Evolutionary conservation across 2,797 vertebrate species (phyloP).

Genomic region (Neosilurus hyrtlii): DNA sequence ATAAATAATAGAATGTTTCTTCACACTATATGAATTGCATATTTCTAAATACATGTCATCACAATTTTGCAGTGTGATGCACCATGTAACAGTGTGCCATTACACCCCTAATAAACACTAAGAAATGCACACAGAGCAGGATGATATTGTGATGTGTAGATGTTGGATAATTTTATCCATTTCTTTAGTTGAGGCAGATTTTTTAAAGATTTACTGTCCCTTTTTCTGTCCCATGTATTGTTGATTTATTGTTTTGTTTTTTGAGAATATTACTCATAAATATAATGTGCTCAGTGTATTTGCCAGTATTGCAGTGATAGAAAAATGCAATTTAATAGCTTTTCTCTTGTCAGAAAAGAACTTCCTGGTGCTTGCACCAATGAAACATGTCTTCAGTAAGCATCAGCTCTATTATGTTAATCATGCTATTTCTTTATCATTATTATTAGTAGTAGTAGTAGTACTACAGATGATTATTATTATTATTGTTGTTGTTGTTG

Average conservation of each 20-base stretch:
- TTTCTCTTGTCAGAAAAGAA: neutral
- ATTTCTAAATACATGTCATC: neutral
- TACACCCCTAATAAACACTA: neutral
- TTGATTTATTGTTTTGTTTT: neutral
- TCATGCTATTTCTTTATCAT: neutral
- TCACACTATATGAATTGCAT: neutral
- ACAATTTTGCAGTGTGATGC: neutral
- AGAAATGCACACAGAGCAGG: neutral
- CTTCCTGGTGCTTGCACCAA: neutral
- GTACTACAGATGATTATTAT: no score
- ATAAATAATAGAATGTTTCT: neutral
- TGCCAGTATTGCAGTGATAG: conserved; percentile 10
- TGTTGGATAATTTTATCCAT: neutral
- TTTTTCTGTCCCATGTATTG: neutral
- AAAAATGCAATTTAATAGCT: no score
- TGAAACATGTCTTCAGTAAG: neutral
- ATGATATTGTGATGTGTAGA: neutral
- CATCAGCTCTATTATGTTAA: conserved; percentile 3
- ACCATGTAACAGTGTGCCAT: neutral
- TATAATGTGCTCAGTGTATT: neutral
- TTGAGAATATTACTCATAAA: neutral
- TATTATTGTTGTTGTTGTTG: no score
- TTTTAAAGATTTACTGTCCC: neutral
- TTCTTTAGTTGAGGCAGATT: neutral
- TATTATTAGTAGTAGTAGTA: no score